Base-by-base conservation (phyloP, 2,888 invertebrate genomes). In the Polyommatus icarus region DNA sequence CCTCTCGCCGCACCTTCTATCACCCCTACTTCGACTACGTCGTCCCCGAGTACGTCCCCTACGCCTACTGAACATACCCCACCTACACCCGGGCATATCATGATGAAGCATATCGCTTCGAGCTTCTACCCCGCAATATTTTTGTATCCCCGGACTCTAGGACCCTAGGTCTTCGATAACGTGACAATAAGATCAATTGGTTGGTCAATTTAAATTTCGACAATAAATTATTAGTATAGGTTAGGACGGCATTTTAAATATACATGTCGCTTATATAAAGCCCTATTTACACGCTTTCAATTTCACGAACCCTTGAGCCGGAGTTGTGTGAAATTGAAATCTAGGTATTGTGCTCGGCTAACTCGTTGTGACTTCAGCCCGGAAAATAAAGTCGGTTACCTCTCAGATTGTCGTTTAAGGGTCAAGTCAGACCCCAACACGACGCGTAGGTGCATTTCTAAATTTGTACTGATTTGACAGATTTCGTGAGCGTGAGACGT, bases 41-140 rank as follows among this genome's bases (percentile, higher is more conserved):
- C 54, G 85, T 87, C 76, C 91, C 92, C n/a, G 92, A 93, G 78
- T 87, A 85, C 81, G 79, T 88, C 81, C 91, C 91, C 79, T 90
- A 90, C 84, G 83, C 82, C 81, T 93, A 91, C 87, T 93, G 92
- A 93, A 88, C 67, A 67, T 18, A 29, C 32, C 67, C 24, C 67
- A 29, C 67, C 29, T 15, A 67, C 20, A 32, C 67, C 67, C 67
- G 67, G 67, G 67, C 67, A 67, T 67, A 86, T 87, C 92, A 92
- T 93, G 93, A 93, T 93, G 88, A 88, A 88, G 90, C 93, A 93
- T 93, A 93, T 93, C 92, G 92, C 92, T 91, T 91, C 84, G 84
- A 83, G 85, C 86, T 84, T 85, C 82, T 83, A 82, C 82, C 46
- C 87, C 87, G 86, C 89, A 86, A 87, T 90, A 91, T 90, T 90